Conservation (phyloP, 2,888 invertebrate species). For the Esperia sulphurella region DNA sequence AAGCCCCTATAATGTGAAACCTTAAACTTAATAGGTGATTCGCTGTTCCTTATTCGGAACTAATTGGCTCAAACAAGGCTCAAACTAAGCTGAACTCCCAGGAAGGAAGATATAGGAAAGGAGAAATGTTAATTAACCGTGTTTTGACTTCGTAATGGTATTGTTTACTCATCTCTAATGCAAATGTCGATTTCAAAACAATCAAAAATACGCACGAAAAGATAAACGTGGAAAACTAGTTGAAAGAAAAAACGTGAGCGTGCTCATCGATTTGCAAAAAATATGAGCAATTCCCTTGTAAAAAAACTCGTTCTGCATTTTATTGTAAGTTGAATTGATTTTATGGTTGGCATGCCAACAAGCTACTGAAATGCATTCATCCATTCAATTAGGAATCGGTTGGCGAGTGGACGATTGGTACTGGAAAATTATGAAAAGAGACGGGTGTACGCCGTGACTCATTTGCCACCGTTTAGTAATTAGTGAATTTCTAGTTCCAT, state of each 20-base stretch:
- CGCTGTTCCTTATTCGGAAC: neutral
- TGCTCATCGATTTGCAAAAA: neutral
- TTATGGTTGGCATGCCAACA: neutral
- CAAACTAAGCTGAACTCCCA: neutral
- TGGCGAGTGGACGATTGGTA: neutral
- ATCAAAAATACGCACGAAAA: neutral
- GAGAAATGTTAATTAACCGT: neutral
- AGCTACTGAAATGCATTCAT: neutral
- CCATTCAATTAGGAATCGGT: neutral
- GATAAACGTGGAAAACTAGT: neutral
- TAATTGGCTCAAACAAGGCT: neutral
- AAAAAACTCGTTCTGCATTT: neutral
- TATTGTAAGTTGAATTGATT: neutral
- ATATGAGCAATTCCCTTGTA: neutral
- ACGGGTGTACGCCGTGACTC: too few species aligned
- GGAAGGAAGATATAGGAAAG: neutral
- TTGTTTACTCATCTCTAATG: neutral
- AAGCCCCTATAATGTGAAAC: neutral
- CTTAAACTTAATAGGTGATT: neutral
- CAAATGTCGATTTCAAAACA: neutral
- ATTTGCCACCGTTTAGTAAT: too few species aligned
- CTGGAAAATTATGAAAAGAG: neutral
- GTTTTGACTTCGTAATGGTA: neutral
- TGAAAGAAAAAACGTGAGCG: neutral
- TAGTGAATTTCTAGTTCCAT: too few species aligned